Percentiles rank a stretch among this genome's conserved stretches.
Conservation (phyloP, 2,113 vertebrate genomes). For the Calidris pugnax region DNA sequence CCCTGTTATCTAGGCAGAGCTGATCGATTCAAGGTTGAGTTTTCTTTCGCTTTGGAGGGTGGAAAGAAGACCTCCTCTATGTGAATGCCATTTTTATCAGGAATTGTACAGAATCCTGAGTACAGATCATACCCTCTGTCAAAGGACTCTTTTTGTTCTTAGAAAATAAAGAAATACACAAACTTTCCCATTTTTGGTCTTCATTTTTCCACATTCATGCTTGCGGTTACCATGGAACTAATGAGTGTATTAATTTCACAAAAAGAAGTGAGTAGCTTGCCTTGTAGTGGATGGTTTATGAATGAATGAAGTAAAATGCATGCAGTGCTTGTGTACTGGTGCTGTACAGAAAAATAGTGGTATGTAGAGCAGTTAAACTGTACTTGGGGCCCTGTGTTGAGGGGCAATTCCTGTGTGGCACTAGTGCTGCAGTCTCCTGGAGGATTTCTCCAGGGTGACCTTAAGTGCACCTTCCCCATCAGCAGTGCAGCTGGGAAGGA, state of each 20-base stretch:
- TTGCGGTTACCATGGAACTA: not conserved
- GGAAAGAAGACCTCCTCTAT: not conserved
- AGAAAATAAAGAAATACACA: not conserved
- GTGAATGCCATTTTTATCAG: not conserved
- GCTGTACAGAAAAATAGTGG: too few species aligned
- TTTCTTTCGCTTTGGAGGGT: not conserved
- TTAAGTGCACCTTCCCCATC: slow-evolving; percentile 53
- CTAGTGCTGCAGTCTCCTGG: not conserved
- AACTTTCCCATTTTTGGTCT: not conserved
- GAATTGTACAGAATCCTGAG: not conserved
- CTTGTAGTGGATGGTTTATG: not conserved
- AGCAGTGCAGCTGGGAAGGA: slow-evolving; percentile 17
- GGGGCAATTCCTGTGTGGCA: too few species aligned
- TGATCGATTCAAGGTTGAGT: not conserved
- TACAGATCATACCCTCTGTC: not conserved
- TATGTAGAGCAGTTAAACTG: too few species aligned
- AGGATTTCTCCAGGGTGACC: slow-evolving; percentile 29
- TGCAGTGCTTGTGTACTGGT: not conserved
- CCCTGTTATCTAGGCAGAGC: not conserved
- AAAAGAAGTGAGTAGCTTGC: not conserved
- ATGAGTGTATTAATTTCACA: not conserved
- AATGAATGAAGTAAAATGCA: not conserved
- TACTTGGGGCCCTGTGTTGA: too few species aligned
- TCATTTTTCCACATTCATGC: not conserved
- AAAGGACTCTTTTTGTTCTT: not conserved